Percentiles rank a stretch among this genome's conserved stretches.
These are phyloP conservation scores for Acleris literana DNA, from an alignment of 2,888 invertebrate species.

Conservation along the genomic window DNA sequence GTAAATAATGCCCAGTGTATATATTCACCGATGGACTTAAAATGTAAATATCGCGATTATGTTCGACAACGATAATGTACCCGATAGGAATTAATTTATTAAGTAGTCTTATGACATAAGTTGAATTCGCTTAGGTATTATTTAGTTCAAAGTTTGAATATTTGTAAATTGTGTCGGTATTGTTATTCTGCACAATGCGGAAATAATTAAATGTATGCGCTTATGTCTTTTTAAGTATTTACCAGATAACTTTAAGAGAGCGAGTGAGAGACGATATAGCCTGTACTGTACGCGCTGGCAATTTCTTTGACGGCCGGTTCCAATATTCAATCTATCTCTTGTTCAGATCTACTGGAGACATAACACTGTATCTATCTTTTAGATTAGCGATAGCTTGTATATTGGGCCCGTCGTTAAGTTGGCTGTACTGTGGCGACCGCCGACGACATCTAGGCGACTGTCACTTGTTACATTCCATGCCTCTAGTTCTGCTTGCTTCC, in stretches of 20 bases:
- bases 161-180: constrained; percentile 83
- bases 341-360: too few species aligned
- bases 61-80: constrained; percentile 59
- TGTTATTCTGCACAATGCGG: constrained; percentile 84
- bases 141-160: constrained; percentile 66
- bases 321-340: neutral
- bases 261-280: constrained; percentile 23
- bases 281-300: constrained; percentile 13
- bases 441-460: neutral
- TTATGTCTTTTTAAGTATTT: constrained; percentile 78
- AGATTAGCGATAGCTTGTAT: too few species aligned
- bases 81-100: constrained; percentile 75
- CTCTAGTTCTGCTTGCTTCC: constrained; percentile 63
- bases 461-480: constrained; percentile 72
- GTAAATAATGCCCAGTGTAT: constrained; percentile 72
- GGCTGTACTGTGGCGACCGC: too few species aligned
- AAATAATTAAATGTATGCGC: constrained; percentile 83
- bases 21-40: constrained; percentile 59
- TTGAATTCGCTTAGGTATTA: constrained; percentile 67
- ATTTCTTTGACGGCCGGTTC: neutral
- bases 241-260: constrained; percentile 35
- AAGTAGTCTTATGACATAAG: constrained; percentile 67
- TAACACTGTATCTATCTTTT: too few species aligned
- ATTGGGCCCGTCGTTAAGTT: too few species aligned
- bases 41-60: constrained; percentile 58